Base-by-base conservation (phyloP, 1,140 invertebrate genomes). In the Habropoda laboriosa region DNA sequence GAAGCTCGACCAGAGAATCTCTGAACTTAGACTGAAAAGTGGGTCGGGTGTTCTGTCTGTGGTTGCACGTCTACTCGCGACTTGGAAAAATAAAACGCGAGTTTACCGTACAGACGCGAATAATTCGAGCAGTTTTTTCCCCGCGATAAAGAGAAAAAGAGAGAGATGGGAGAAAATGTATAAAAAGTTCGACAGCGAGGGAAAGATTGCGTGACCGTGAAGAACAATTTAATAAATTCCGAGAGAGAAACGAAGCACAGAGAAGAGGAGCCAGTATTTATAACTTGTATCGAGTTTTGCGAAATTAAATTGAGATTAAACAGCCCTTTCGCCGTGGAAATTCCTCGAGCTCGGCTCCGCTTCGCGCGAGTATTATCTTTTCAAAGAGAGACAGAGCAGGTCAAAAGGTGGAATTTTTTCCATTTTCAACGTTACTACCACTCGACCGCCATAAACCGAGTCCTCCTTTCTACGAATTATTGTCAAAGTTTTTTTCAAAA, bases 271-370 rank as follows among this genome's bases (percentile, higher is more conserved):
- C 2, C 51, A 24, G 32, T 40, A 60, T 64, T 32, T 13, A 30
- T 47, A 32, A 63, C 24, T 24, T 24, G 38, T 45, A 63, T 45
- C 2, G 30, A 51, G 18, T 16, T 35, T 51, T 10, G 47, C 8
- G 24, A 45, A 12, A 63, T 63, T 45, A 63, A 45, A 63, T 45
- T 30, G 40, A 63, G 5, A 63, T 45, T 45, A 63, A 63, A 45
- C 21, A 27, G 24, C n/a, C n/a, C 6, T 5, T 4, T 27, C n/a
- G 13, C 13, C 12, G 24, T n/a, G 7, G 21, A 67, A 67, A 67
- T 67, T 67, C 21, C 18, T 49, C 30, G 2, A 21, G 18, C 21
- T 42, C 27, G 30, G 18, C 24, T 18, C 38, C 8, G 16, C 47
- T 18, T 51, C 8, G 16, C 47, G n/a, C 47, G 64, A 4, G 13